phyloP scores from a whole-genome alignment of 2,113 vertebrate genomes.

The Sylvia atricapilla region DNA sequence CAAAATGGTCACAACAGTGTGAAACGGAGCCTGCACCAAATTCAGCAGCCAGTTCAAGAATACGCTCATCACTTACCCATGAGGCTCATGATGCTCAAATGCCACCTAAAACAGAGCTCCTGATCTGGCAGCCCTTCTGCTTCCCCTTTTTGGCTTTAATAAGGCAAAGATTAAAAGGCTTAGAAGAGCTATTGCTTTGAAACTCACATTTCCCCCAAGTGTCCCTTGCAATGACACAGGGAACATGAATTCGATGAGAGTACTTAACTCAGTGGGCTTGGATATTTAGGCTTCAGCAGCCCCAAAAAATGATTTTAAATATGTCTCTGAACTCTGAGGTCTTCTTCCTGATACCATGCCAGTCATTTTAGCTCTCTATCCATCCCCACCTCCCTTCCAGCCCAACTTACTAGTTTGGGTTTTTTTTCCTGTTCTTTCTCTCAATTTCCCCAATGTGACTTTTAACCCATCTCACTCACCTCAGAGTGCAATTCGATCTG shows the following conservation, averaged over 20 bases:
- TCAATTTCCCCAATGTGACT: neutral
- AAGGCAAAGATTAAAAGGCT: conserved; percentile 24
- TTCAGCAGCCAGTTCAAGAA: neutral
- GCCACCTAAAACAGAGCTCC: neutral
- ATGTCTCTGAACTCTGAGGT: neutral
- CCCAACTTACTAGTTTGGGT: neutral
- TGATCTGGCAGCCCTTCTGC: neutral
- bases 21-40: conserved; percentile 5
- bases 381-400: neutral
- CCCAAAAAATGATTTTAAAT: neutral
- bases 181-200: neutral
- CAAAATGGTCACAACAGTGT: conserved; percentile 4
- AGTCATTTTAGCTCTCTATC: neutral
- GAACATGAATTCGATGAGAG: neutral
- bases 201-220: neutral
- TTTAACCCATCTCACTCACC: neutral
- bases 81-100: conserved; percentile 38
- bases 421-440: neutral
- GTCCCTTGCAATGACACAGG: neutral
- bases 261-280: neutral
- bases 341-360: neutral
- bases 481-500: neutral
- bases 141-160: neutral
- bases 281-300: neutral
- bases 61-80: neutral